Base-by-base conservation (phyloP, 1,140 invertebrate genomes). In the Hestina assimilis region DNA sequence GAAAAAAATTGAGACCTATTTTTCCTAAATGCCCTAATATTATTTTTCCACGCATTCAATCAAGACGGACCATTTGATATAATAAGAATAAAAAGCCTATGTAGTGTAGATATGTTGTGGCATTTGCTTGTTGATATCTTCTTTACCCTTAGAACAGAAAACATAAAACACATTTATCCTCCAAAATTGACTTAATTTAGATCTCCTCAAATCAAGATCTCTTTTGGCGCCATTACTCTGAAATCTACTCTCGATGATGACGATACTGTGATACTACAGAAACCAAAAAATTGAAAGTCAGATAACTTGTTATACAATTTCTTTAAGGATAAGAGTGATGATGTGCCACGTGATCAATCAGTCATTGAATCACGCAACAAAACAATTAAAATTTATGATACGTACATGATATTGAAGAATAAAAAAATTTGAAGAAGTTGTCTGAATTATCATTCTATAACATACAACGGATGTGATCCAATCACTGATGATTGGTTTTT, bases 401-500 rank as follows among this genome's bases (percentile, higher is more conserved):
- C 2, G 8, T 33, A 33, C 15, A n/a, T 33, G 12, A 7, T 14
- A 2, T 15, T 33, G 28, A 51, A 14, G 9, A 59, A 35, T 23
- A 23, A 19, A 47, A 35, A 21, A 31, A 9, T 12, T 55, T 40
- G 20, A 53, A 60, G 42, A 54, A 56, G 20, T 48, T 50, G 7
- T 40, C 28, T 24, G 12, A 53, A 52, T 58, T 41, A 56, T 12
- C 47, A 33, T 17, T 38, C 5, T 28, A 9, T 28, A 45, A 15
- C 46, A 20, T 43, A 45, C 28, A 45, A 47, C 31, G 40, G 51
- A 52, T 19, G 50, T 67, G 62, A 63, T 64, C 62, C 70, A 72
- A 75, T 70, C 63, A 68, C 63, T 69, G 57, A 55, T 63, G 58
- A 72, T 60, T 52, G 66, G 62, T 60, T 62, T n/a, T 62, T 58